A percentile compares a stretch with the other conserved stretches of the same genome.
phyloP scores from a whole-genome alignment of 2,888 invertebrate genomes.

The Amphimallon solstitiale region DNA sequence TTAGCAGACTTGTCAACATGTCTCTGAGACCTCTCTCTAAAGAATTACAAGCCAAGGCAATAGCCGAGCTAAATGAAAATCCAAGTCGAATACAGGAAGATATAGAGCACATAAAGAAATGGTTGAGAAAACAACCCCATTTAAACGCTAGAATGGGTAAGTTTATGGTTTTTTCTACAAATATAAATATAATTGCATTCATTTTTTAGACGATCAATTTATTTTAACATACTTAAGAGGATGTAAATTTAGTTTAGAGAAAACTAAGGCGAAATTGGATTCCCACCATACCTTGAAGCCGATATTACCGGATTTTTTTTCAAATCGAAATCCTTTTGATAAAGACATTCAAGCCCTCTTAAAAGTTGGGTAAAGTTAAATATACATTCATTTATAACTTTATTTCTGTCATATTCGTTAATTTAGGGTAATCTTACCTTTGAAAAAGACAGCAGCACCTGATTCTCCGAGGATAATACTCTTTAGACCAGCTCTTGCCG shows the following conservation, averaged over 20 bases:
- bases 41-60: conserved; percentile 66
- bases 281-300: conserved; percentile 67
- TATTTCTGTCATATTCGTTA: neutral
- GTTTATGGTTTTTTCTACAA: neutral
- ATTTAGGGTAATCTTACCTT: conserved; percentile 44
- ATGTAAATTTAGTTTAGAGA: conserved; percentile 73
- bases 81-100: conserved; percentile 64
- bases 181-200: neutral
- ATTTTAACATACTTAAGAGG: conserved; percentile 71
- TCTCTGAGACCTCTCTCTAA: conserved; percentile 50
- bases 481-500: conserved; percentile 53
- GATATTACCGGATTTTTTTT: conserved; percentile 66
- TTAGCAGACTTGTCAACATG: conserved; percentile 7
- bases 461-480: conserved; percentile 56
- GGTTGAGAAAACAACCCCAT: conserved; percentile 69
- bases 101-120: conserved; percentile 66
- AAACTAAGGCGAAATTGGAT: conserved; percentile 72
- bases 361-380: conserved; percentile 60
- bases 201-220: conserved; percentile 70
- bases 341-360: conserved; percentile 54
- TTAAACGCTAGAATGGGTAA: conserved; percentile 69
- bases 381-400: neutral
- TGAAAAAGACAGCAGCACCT: conserved; percentile 48
- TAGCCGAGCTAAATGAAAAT: conserved; percentile 66
- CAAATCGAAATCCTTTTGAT: conserved; percentile 58